phyloP scores from a whole-genome alignment of 2,113 vertebrate genomes.

The Lophura nycthemera region DNA sequence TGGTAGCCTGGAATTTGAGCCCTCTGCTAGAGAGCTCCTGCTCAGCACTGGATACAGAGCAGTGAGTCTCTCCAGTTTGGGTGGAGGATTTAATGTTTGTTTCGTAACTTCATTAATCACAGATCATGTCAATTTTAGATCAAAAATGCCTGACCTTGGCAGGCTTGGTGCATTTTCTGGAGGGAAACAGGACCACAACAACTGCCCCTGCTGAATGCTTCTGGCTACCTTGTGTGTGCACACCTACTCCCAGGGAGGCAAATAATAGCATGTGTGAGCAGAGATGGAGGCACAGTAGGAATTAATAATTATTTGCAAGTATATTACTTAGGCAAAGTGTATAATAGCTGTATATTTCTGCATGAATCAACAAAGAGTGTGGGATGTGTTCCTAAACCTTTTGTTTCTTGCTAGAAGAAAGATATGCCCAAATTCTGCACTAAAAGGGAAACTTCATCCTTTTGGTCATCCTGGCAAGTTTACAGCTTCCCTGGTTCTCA shows the following conservation, averaged over 20 bases:
- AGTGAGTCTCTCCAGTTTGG: not conserved
- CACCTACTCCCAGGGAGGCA: not conserved
- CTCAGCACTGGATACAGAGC: not conserved
- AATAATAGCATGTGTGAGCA: not conserved
- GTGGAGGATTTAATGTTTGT: not conserved
- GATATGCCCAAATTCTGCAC: not conserved
- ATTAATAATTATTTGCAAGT: not conserved
- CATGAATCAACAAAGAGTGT: not conserved
- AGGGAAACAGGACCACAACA: not conserved
- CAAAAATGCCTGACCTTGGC: not conserved
- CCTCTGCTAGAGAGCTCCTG: not conserved
- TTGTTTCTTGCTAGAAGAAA: not conserved
- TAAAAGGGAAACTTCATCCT: not conserved
- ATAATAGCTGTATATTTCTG: not conserved
- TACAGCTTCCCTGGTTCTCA: not conserved
- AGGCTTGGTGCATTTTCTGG: not conserved
- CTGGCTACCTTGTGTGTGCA: not conserved
- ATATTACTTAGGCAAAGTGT: not conserved
- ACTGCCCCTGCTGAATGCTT: not conserved
- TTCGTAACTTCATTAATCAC: not conserved
- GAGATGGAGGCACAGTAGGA: not conserved
- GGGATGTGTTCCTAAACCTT: not conserved
- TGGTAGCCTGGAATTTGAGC: not conserved
- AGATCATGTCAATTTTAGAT: not conserved
- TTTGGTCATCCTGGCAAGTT: not conserved